A percentile compares a stretch with the other conserved stretches of the same genome.
Conservation (phyloP, 2,888 invertebrate genomes). For the Coronaproctus castanopsis region DNA sequence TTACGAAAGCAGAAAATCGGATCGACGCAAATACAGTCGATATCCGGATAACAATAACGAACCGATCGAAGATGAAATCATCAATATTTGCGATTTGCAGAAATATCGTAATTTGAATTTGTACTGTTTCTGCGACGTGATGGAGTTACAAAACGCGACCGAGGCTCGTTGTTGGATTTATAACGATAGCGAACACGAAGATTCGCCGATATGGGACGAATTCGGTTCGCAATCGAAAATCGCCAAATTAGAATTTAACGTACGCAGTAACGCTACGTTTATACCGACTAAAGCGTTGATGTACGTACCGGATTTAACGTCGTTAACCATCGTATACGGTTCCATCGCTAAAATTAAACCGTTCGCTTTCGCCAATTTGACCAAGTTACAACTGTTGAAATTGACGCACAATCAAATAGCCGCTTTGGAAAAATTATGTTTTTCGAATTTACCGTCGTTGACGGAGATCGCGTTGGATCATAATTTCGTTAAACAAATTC, state of each 20-base stretch:
- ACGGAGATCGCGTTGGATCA: conserved; percentile 49
- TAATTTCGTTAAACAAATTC: conserved; percentile 53
- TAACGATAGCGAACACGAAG: conserved; percentile 41
- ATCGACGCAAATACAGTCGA: not conserved
- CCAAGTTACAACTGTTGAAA: conserved; percentile 42
- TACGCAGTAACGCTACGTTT: conserved; percentile 46
- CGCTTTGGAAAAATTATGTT: conserved; percentile 42
- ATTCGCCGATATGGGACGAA: conserved; percentile 51
- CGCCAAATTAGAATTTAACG: conserved; percentile 47
- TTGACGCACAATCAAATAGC: conserved; percentile 49
- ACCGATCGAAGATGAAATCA: conserved; percentile 8
- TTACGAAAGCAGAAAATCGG: not conserved
- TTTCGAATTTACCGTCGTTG: conserved; percentile 49
- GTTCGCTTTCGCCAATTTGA: conserved; percentile 52
- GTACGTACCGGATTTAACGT: conserved; percentile 41
- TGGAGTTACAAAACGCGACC: conserved; percentile 36
- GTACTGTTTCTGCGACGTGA: conserved; percentile 45
- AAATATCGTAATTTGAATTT: conserved; percentile 25
- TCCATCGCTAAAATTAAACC: conserved; percentile 46
- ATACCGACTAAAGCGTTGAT: conserved; percentile 49
- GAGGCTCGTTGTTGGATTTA: conserved; percentile 61
- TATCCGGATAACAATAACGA: not conserved
- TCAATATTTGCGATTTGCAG: conserved; percentile 21
- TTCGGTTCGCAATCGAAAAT: conserved; percentile 51
- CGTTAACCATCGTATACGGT: conserved; percentile 49